Evolutionary conservation across 2,797 vertebrate species (phyloP).

Genomic region (Pantherophis alleghaniensis): DNA sequence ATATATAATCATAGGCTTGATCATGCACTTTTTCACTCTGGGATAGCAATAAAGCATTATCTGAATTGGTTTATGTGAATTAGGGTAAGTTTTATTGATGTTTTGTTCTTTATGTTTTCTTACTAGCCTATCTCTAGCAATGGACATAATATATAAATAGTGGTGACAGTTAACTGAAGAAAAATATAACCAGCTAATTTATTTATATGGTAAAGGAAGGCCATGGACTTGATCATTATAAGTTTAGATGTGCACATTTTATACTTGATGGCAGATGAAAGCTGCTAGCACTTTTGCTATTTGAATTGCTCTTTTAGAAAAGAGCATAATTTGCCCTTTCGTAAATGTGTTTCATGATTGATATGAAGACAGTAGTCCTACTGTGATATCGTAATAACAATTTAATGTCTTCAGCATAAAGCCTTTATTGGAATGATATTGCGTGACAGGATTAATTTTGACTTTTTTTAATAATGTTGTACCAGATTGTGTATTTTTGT

Average conservation of each 20-base stretch:
- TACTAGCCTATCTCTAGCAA: background rate
- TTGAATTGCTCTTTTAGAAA: background rate
- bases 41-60: background rate
- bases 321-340: background rate
- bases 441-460: background rate
- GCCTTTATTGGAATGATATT: background rate
- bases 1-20: background rate
- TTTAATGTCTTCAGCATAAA: slow-evolving; percentile 10
- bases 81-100: background rate
- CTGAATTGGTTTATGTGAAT: background rate
- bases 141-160: background rate
- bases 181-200: background rate
- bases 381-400: slow-evolving; percentile 3
- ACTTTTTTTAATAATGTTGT: background rate
- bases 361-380: background rate
- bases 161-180: background rate
- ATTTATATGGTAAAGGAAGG: background rate
- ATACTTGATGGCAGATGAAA: background rate
- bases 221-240: background rate
- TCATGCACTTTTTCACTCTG: background rate
- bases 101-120: background rate
- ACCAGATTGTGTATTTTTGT: background rate
- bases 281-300: background rate
- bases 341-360: background rate
- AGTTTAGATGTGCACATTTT: background rate